Evolutionary conservation across 2,888 invertebrate species (phyloP), one percentile per base, ranked within the genome.

Genomic region (Teleiodes luculella): DNA sequence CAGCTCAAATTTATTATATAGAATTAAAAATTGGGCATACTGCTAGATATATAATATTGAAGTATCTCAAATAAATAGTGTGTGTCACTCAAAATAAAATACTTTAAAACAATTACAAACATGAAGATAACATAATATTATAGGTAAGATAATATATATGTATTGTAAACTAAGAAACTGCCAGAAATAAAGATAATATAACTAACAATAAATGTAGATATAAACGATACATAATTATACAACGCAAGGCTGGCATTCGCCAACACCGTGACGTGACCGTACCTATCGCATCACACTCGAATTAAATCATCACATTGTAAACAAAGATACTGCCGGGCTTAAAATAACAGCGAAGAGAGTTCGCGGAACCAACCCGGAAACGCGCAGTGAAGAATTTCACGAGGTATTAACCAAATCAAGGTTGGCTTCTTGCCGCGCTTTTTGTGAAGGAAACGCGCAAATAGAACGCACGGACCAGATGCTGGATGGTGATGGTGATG

Each of bases 391-490:
- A 16, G 5, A 5, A 36, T 35, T 49, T 49, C 35, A 35, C 35
- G n/a, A 49, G 36, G 49, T 36, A 24, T 13, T n/a, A n/a, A n/a
- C n/a, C 49, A 24, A 49, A 14, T 36, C 49, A 49, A 49, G 49
- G 49, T 24, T 35, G 47, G 11, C 2, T 49, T 24, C 24, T 36
- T 37, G 13, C 37, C n/a, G 20, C 37, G 49, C 6, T 49, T 49
- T 49, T 48, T 49, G 8, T 49, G 6, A 1, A 37, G 49, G 49
- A 49, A 49, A 28, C 49, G 20, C 36, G 24, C 49, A 49, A 47
- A 49, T 49, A 49, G 49, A 35, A 37, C 36, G 28, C 49, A 13
- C 3, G 2, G 13, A 14, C 11, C 16, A 28, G 10, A 20, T n/a
- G n/a, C n/a, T n/a, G n/a, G n/a, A n/a, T n/a, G n/a, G n/a, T n/a